Conservation (phyloP, 1,140 invertebrate genomes). For the Bombus haemorrhoidalis region DNA sequence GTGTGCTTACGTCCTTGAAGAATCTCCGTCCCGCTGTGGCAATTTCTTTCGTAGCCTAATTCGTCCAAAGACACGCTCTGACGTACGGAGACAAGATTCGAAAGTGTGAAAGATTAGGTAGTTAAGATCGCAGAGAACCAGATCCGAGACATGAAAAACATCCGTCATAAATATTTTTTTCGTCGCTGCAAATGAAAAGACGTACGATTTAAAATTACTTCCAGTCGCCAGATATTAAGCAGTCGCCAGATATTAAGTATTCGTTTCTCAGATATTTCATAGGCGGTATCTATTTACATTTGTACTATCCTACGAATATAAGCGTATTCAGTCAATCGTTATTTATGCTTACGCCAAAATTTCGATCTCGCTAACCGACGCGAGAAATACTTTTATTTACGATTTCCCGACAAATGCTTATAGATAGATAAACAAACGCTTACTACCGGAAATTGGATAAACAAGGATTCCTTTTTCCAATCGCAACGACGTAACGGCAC, state of each 20-base stretch:
- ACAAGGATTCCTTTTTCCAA: rapidly evolving
- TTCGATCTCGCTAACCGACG: too few relatives aligned
- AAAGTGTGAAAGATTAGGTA: constrained; percentile 50
- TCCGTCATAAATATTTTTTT: background rate
- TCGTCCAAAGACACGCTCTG: background rate
- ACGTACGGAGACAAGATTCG: constrained; percentile 32
- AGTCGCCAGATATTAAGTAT: too few relatives aligned
- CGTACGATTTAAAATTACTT: background rate
- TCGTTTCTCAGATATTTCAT: too few relatives aligned
- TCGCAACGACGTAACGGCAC: rapidly evolving
- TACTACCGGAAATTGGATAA: too few relatives aligned
- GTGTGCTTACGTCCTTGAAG: too few relatives aligned
- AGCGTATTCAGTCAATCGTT: too few relatives aligned
- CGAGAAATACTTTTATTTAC: too few relatives aligned
- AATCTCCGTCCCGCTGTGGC: background rate
- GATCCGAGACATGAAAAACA: background rate
- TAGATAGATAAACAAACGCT: too few relatives aligned
- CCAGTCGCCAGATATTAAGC: background rate
- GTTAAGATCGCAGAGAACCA: background rate
- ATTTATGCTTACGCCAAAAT: too few relatives aligned
- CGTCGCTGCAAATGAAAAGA: background rate
- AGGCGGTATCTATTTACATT: background rate
- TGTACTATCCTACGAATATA: too few relatives aligned
- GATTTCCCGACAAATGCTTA: rapidly evolving
- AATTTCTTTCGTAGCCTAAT: background rate